A percentile compares a stretch with the other conserved stretches of the same genome.
These are phyloP conservation scores for Drosophila pallidifrons DNA, from an alignment of 1,140 invertebrate genomes.

Conservation along the genomic window DNA sequence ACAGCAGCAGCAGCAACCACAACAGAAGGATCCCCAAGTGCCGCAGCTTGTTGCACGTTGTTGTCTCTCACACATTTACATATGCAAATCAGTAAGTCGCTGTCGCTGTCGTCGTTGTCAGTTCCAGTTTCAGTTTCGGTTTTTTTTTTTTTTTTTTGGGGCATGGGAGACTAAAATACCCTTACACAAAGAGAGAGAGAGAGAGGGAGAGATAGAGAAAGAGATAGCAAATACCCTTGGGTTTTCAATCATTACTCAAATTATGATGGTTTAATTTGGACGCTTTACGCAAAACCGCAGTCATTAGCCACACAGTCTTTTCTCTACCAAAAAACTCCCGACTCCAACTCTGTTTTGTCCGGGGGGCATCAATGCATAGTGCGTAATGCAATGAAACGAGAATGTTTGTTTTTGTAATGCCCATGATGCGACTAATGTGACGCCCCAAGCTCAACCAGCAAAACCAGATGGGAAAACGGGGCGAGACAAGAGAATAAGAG, in stretches of 20 bases:
- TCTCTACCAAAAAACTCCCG: neutral
- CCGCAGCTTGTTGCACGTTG: neutral
- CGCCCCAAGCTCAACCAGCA: conserved; percentile 1
- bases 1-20: conserved; percentile 3
- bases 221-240: conserved; percentile 68
- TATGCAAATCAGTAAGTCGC: conserved; percentile 48
- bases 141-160: neutral
- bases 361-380: conserved; percentile 59
- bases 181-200: conserved; percentile 46
- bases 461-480: neutral
- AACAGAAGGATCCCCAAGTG: conserved; percentile 8
- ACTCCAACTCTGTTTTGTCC: neutral
- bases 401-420: conserved; percentile 68
- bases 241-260: conserved; percentile 82
- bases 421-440: conserved; percentile 48
- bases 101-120: neutral
- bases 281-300: conserved; percentile 63
- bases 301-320: conserved; percentile 59
- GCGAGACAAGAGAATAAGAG: neutral
- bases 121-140: conserved; percentile 4
- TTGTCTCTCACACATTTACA: conserved; percentile 43
- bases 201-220: conserved; percentile 32
- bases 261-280: conserved; percentile 79
- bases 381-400: conserved; percentile 65
- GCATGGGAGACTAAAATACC: conserved; percentile 22